Evolutionary conservation across 64 coral and sea anemone genomes (phyloP), one percentile per base, ranked within the genome.

Genomic region (Porites lutea): DNA sequence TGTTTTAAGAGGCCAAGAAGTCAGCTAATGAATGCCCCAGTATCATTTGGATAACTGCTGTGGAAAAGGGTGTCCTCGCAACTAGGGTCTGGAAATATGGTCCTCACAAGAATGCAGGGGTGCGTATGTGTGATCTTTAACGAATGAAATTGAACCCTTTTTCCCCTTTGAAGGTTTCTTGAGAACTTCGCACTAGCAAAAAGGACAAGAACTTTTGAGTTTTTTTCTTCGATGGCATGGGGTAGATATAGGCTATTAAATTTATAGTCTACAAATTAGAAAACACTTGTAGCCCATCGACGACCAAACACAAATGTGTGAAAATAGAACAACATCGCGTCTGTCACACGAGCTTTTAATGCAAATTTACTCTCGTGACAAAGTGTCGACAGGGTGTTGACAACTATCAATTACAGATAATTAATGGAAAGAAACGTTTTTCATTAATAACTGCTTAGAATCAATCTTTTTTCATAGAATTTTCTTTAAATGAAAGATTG

Each of bases 381-480:
- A n/a, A n/a, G n/a, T n/a, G n/a, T 13, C 21, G 64, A 67, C 64
- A 67, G 21, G 7, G 64, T 67, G 64, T 67, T 67, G 64, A 67
- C 64, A 67, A n/a, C 64, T 67, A 67, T 67, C 64, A 67, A 67
- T 67, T 67, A 67, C 14, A 16, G 64, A 67, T 67, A 67, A 67
- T 67, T n/a, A n/a, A n/a, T n/a, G n/a, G n/a, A n/a, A n/a, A n/a
- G n/a, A n/a, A n/a, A n/a, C n/a, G n/a, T n/a, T n/a, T n/a, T n/a
- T n/a, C n/a, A n/a, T n/a, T n/a, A n/a, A n/a, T n/a, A n/a, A n/a
- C n/a, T n/a, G n/a, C n/a, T n/a, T n/a, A n/a, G n/a, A n/a, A n/a
- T n/a, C n/a, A n/a, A n/a, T n/a, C n/a, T n/a, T n/a, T n/a, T n/a
- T n/a, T n/a, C n/a, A n/a, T n/a, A n/a, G n/a, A n/a, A n/a, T n/a